Conservation (phyloP, 2,113 vertebrate species). For the Trogon melanurus region DNA sequence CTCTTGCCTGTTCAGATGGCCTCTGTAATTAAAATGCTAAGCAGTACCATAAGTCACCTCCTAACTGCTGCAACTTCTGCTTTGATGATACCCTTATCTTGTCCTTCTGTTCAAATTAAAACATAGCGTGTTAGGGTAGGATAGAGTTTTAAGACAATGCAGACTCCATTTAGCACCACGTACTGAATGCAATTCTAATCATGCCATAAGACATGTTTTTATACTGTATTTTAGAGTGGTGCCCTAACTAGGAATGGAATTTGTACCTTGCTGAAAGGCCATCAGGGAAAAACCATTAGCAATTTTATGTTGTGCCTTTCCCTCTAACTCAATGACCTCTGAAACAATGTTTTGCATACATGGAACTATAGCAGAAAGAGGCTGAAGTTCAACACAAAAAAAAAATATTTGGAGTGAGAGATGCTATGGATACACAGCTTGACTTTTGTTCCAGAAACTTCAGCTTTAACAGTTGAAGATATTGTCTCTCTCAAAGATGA, state of each 20-base stretch:
- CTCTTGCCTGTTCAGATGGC: not conserved
- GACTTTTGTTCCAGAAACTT: not conserved
- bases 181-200: not conserved
- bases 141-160: not conserved
- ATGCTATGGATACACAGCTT: not conserved
- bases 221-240: not conserved
- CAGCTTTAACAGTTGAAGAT: not conserved
- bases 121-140: not conserved
- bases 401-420: not conserved
- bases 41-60: not conserved
- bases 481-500: not conserved
- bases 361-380: not conserved
- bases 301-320: not conserved
- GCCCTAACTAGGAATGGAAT: not conserved
- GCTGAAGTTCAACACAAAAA: not conserved
- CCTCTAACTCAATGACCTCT: not conserved
- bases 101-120: not conserved
- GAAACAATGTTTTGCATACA: not conserved
- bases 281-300: not conserved
- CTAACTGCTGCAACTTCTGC: not conserved
- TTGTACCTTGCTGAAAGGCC: not conserved
- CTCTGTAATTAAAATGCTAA: not conserved
- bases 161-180: not conserved
- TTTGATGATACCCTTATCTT: conserved; percentile 18
- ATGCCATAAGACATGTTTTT: not conserved